Percentiles rank a stretch among this genome's conserved stretches.
phyloP scores from a whole-genome alignment of 2,797 vertebrate species.

The Clarias fuscus region DNA sequence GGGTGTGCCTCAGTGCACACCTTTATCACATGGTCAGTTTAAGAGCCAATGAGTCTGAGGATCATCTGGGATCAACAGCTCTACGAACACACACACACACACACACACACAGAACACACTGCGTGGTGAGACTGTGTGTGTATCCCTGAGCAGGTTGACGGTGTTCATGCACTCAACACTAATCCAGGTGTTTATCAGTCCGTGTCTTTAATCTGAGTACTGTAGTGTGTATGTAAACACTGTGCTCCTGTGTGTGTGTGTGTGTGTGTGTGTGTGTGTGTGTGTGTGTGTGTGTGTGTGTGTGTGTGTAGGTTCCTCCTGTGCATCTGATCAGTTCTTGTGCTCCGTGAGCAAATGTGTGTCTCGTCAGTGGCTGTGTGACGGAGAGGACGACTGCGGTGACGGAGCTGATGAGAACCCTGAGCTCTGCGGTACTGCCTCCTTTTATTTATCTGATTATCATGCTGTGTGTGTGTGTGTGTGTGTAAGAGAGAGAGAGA shows the following conservation, averaged over 20 bases:
- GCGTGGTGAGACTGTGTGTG: no score
- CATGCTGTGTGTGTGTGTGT: slow-evolving; percentile 1
- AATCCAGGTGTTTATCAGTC: background rate
- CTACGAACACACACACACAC: no score
- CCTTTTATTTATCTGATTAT: background rate
- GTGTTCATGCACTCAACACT: no score
- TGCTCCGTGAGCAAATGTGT: slow-evolving; percentile 96
- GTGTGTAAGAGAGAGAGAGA: background rate
- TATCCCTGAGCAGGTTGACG: no score
- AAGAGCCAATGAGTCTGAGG: no score
- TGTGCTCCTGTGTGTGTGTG: background rate
- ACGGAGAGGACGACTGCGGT: slow-evolving; percentile 95
- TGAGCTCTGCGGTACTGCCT: slow-evolving; percentile 82
- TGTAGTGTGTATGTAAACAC: background rate
- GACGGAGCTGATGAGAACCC: slow-evolving; percentile 91
- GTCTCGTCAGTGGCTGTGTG: slow-evolving; percentile 93
- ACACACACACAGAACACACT: no score
- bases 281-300: background rate
- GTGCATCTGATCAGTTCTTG: slow-evolving; percentile 94
- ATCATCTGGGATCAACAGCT: no score
- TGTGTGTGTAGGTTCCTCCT: slow-evolving; percentile 83
- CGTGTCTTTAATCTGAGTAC: background rate
- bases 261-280: background rate
- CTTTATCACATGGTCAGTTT: no score
- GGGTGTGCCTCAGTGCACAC: no score